Conservation (phyloP, 2,888 invertebrate species). For the Acleris laterana region DNA sequence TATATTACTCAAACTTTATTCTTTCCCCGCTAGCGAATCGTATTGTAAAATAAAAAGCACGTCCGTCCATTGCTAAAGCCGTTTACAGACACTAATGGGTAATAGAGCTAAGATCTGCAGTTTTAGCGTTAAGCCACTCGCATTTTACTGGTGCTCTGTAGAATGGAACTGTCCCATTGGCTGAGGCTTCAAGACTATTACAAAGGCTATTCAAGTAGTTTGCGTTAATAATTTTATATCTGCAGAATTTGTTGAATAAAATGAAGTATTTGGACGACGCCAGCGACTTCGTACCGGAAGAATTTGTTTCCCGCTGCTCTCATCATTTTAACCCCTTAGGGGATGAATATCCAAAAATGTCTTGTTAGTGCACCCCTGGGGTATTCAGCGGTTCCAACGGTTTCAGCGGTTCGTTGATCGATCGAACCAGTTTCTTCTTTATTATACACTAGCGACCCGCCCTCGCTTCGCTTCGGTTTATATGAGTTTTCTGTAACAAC, state of each 20-base stretch:
- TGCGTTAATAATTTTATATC: background rate
- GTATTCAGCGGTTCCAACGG: too few species aligned
- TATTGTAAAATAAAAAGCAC: background rate
- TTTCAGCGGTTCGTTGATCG: too few species aligned
- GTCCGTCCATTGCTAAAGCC: conserved; percentile 16
- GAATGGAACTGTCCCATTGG: conserved; percentile 2
- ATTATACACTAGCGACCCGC: too few species aligned
- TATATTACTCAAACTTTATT: background rate
- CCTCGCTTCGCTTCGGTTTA: too few species aligned
- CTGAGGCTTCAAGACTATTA: background rate
- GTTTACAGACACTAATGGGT: conserved; percentile 20
- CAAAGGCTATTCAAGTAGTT: background rate
- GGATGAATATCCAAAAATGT: too few species aligned
- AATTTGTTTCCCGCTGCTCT: too few species aligned
- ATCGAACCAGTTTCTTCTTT: too few species aligned
- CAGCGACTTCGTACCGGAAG: too few species aligned
- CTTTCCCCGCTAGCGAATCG: background rate
- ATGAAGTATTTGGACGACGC: too few species aligned
- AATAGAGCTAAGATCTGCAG: conserved; percentile 27
- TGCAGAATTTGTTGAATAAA: background rate
- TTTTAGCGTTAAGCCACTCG: conserved; percentile 6
- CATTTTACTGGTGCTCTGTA: conserved; percentile 1
- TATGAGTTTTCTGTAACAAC: too few species aligned
- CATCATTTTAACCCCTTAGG: too few species aligned
- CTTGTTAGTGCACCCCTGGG: too few species aligned